These are phyloP conservation scores for Cliona cf. orientalis DNA, from an alignment of 37 sponge, comb jelly and placozoan species.

Conservation along the genomic window DNA sequence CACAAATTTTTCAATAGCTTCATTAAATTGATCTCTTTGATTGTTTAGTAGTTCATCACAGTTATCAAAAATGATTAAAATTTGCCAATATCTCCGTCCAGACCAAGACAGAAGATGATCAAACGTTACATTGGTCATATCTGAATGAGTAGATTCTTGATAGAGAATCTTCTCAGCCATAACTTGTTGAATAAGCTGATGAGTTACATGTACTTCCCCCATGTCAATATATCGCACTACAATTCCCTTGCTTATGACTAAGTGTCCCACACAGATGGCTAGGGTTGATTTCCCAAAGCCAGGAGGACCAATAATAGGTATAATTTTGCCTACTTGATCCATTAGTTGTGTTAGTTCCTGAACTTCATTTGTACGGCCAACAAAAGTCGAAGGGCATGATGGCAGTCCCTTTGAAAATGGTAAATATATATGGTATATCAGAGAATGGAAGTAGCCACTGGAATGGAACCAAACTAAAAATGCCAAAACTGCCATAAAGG, in stretches of 20 bases:
- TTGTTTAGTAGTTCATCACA: constrained; percentile 18
- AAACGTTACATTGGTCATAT: constrained; percentile 10
- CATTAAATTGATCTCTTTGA: neutral
- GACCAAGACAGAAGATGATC: constrained; percentile 1
- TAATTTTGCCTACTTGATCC: neutral
- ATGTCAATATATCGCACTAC: constrained; percentile 27
- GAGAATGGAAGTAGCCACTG: neutral
- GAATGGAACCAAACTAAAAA: too few relatives aligned
- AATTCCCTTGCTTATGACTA: neutral
- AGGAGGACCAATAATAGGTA: constrained; percentile 38
- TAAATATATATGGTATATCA: neutral
- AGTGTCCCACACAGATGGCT: constrained; percentile 13
- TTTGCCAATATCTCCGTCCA: neutral
- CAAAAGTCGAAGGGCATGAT: constrained; percentile 2
- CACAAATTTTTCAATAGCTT: constrained; percentile 12
- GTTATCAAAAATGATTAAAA: constrained; percentile 23
- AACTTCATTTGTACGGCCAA: constrained; percentile 15
- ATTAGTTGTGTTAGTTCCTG: neutral
- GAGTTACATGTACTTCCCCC: neutral
- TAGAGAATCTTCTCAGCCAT: constrained; percentile 22
- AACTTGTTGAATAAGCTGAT: neutral
- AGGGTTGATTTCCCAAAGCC: constrained; percentile 44
- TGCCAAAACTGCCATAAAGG: too few relatives aligned
- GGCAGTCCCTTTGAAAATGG: constrained; percentile 21
- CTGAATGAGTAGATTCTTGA: neutral